These are phyloP conservation scores for Oscheius sp. DNA, from an alignment of 1,140 invertebrate species.

Conservation along the genomic window DNA sequence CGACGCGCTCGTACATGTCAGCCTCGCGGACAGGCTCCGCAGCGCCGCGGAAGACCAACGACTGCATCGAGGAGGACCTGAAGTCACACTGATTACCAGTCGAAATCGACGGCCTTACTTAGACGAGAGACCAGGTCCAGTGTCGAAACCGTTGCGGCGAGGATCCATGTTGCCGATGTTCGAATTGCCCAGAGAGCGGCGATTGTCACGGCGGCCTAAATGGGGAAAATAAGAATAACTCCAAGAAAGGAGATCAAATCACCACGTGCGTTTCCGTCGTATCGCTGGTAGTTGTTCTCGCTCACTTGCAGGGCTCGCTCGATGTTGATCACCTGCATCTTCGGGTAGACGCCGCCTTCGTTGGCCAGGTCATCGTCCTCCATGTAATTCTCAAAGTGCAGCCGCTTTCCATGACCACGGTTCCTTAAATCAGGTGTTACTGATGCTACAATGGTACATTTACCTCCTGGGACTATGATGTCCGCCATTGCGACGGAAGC, in stretches of 20 bases:
- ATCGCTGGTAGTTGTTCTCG: neutral
- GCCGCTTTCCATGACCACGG: neutral
- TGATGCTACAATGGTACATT: neutral
- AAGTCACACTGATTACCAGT: neutral
- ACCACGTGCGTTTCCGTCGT: neutral
- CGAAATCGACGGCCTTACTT: neutral
- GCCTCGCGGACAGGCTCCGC: slow-evolving; percentile 1
- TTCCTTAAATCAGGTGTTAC: neutral
- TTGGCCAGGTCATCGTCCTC: too few species aligned
- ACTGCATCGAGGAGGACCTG: slow-evolving; percentile 9
- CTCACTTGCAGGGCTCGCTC: slow-evolving; percentile 14
- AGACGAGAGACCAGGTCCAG: too few species aligned
- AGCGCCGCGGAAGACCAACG: slow-evolving; percentile 3
- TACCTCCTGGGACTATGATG: neutral
- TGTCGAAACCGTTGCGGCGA: too few species aligned
- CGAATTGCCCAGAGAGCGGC: neutral
- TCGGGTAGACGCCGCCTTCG: slow-evolving; percentile 8
- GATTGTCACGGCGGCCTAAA: neutral
- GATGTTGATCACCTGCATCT: slow-evolving; percentile 30
- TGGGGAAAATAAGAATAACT: too few species aligned
- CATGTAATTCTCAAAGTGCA: neutral
- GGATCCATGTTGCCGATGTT: too few species aligned
- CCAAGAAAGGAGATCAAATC: too few species aligned
- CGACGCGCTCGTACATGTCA: slow-evolving; percentile 1
- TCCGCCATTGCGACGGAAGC: neutral